Evolutionary conservation across 2,113 vertebrate genomes (phyloP), one percentile per base, ranked within the genome.

Genomic region (Pelobates fuscus): DNA sequence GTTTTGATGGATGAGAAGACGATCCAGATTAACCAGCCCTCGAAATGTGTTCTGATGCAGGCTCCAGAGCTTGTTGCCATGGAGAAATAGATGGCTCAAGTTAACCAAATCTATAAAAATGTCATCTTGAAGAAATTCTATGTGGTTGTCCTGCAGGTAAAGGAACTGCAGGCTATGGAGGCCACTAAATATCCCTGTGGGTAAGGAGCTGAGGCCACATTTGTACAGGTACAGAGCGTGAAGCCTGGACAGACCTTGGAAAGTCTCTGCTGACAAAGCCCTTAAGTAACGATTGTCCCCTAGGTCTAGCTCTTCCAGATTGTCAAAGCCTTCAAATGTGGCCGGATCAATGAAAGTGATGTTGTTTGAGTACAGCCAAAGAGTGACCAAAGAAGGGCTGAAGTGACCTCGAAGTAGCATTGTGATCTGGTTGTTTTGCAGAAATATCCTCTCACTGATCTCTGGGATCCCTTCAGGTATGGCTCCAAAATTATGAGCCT

Each of bases 291-390:
- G 86, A 86, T 99, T 98, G 88, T 98, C 96, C 1, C 97, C 97
- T 2, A 99, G 92, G 82, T 99, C 97, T n/a, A 99, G 91, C 84
- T 99, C 97, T 80, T 99, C 97, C 79, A 99, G 88, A 76, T 94
- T 96, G 77, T 91, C 82, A 0, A 98, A 98, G 78, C 95, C 97
- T 0, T 90, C 89, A n/a, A 99, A 98, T 72, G 96, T 94, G 81
- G 88, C 90, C 10, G 97, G 94, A 79, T 97, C 94, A 6, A 99
- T 95, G 88, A 93, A 95, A 81, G 95, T 95, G 83, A 99, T 94
- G 84, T 99, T 98, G 88, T 99, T 99, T 87, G 96, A 97, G 83
- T 98, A 99, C 78, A 99, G 92, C 97, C 96, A 98, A 76, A 99
- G 86, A 83, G 93, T 98, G 85, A 95, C 93, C 77, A 94, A 93